phyloP scores from a whole-genome alignment of 2,797 vertebrate genomes.

The Cirrhinus molitorella region DNA sequence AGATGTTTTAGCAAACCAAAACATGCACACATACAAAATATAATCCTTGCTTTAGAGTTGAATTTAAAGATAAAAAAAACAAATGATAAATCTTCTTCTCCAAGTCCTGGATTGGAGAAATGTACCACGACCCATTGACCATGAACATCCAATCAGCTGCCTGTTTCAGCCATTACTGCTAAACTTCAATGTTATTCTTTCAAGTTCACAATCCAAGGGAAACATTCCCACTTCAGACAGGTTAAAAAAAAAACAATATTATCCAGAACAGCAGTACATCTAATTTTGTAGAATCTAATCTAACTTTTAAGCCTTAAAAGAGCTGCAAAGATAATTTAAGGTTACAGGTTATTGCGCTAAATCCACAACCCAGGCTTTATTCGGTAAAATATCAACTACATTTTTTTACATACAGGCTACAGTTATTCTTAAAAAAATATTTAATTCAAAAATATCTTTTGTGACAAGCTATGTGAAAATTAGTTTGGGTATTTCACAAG shows the following conservation, averaged over 20 bases:
- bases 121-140: conserved; percentile 67
- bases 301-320: conserved; percentile 10
- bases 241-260: conserved; percentile 2
- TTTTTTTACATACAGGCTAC: neutral
- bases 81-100: conserved; percentile 69
- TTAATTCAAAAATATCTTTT: neutral
- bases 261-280: conserved; percentile 5
- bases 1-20: conserved; percentile 48
- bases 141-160: conserved; percentile 71
- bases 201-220: conserved; percentile 61
- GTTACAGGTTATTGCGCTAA: neutral
- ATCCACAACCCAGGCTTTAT: neutral
- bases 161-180: conserved; percentile 70
- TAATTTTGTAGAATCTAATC: conserved; percentile 15
- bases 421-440: neutral
- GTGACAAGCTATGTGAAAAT: neutral
- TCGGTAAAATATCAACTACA: neutral
- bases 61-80: conserved; percentile 23
- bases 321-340: neutral
- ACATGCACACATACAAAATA: conserved; percentile 31
- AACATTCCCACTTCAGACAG: neutral
- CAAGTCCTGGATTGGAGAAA: conserved; percentile 67
- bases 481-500: neutral
- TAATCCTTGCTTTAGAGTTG: conserved; percentile 6
- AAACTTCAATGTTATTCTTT: conserved; percentile 62